A percentile compares a stretch with the other conserved stretches of the same genome.
Evolutionary conservation across 92 coral and sea anemone genomes (phyloP).

Genomic region (Phenganax stokvisi): DNA sequence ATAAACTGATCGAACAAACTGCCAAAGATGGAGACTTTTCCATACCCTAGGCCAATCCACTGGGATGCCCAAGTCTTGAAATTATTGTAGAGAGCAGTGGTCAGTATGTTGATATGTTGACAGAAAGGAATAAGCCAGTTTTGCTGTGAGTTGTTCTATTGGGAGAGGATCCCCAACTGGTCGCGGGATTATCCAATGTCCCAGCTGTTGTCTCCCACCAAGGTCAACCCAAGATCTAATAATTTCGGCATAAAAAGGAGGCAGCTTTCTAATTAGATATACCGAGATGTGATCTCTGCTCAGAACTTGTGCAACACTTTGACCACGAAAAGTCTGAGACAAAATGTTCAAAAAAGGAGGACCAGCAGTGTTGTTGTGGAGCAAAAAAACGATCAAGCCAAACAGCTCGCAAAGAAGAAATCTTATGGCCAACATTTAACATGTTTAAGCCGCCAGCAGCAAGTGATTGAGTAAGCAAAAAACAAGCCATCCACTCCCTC

Average conservation of each 20-base stretch:
- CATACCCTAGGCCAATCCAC: not conserved
- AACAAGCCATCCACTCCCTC: not conserved
- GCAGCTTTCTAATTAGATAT: not conserved
- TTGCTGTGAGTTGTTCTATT: not conserved
- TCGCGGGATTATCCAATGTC: not conserved
- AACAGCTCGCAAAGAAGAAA: not conserved
- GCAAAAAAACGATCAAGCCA: not conserved
- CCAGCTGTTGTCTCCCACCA: not conserved
- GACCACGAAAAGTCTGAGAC: not conserved
- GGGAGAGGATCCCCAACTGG: not conserved
- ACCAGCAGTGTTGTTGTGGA: not conserved
- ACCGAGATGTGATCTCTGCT: not conserved
- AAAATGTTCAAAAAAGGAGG: not conserved
- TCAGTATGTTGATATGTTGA: not conserved
- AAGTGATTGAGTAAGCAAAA: not conserved
- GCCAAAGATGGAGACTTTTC: not conserved
- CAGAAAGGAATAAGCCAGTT: not conserved
- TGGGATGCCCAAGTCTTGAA: not conserved
- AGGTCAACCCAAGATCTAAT: constrained; percentile 12
- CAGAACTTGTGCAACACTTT: not conserved
- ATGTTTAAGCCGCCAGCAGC: constrained; percentile 2
- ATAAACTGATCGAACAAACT: not conserved
- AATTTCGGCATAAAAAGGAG: constrained; percentile 16
- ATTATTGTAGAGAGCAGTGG: not conserved
- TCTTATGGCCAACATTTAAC: not conserved